These are phyloP conservation scores for Athalia circularis DNA, from an alignment of 2,888 invertebrate genomes.

Conservation along the genomic window DNA sequence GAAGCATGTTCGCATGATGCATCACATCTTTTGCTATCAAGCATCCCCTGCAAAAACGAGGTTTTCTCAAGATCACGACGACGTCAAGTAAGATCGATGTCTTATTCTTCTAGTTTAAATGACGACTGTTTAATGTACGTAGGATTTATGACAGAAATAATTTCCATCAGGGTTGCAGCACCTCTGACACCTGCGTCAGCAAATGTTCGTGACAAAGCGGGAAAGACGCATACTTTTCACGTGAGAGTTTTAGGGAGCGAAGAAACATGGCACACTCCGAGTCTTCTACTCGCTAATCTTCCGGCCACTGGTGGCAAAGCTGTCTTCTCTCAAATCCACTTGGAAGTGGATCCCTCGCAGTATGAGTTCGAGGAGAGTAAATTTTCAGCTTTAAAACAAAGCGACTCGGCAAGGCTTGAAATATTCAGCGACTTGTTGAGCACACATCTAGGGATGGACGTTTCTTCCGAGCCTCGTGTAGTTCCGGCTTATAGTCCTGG, in stretches of 20 bases:
- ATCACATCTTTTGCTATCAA: conserved; percentile 92
- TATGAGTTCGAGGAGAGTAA: conserved; percentile 80
- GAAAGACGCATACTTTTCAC: conserved; percentile 82
- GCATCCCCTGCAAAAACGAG: conserved; percentile 89
- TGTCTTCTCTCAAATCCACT: conserved; percentile 89
- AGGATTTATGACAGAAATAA: background rate
- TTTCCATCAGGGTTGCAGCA: conserved; percentile 40
- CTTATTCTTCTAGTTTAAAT: conserved; percentile 8
- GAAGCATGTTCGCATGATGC: conserved; percentile 90
- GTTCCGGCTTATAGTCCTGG: conserved; percentile 77
- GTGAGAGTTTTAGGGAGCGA: conserved; percentile 88
- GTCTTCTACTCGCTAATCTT: conserved; percentile 83
- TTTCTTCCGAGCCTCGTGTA: conserved; percentile 67
- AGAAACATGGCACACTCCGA: conserved; percentile 92
- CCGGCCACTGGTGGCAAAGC: conserved; percentile 83
- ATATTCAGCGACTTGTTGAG: conserved; percentile 86
- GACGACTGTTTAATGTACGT: too few species aligned
- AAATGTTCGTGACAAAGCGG: conserved; percentile 69
- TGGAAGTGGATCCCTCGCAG: conserved; percentile 85
- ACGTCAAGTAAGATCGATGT: conserved; percentile 66
- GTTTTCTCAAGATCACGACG: conserved; percentile 86
- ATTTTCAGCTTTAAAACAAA: conserved; percentile 77
- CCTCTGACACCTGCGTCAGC: conserved; percentile 65
- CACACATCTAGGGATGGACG: conserved; percentile 82
- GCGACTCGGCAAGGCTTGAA: conserved; percentile 84